Evolutionary conservation across 2,888 invertebrate genomes (phyloP).

Genomic region (Pimpla rufipes): DNA sequence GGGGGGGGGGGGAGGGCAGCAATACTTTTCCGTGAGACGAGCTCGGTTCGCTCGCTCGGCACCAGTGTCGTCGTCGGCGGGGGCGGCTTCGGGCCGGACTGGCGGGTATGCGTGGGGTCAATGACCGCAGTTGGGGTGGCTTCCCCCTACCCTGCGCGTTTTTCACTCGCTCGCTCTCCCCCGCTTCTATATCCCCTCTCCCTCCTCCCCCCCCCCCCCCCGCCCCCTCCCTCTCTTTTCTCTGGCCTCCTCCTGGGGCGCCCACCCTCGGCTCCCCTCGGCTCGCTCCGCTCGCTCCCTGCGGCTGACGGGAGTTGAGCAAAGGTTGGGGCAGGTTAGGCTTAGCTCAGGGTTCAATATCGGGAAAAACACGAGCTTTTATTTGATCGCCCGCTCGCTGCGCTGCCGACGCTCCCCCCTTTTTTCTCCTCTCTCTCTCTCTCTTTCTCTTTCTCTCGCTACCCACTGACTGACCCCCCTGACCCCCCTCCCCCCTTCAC

Average conservation of each 20-base stretch:
- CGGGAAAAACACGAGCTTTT: slow-evolving; percentile 79
- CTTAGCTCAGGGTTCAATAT: slow-evolving; percentile 83
- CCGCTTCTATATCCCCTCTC: slow-evolving; percentile 49
- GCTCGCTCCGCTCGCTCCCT: background rate
- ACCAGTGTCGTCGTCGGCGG: slow-evolving; percentile 81
- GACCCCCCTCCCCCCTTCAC: background rate
- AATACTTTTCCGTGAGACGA: slow-evolving; percentile 83
- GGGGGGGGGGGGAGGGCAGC: too few species aligned
- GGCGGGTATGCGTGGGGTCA: slow-evolving; percentile 82
- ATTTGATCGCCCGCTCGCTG: slow-evolving; percentile 78
- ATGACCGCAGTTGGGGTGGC: slow-evolving; percentile 84
- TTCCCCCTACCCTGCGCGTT: slow-evolving; percentile 77
- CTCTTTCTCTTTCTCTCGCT: slow-evolving; percentile 8
- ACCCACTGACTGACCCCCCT: too few species aligned
- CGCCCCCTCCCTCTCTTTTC: slow-evolving; percentile 54
- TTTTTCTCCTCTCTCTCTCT: slow-evolving; percentile 31
- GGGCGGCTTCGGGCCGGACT: slow-evolving; percentile 80
- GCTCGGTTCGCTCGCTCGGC: slow-evolving; percentile 65
- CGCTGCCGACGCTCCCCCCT: slow-evolving; percentile 16
- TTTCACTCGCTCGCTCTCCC: slow-evolving; percentile 70
- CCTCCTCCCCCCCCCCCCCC: slow-evolving; percentile 48
- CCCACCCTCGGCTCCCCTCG: slow-evolving; percentile 49
- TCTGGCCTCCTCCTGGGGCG: slow-evolving; percentile 64
- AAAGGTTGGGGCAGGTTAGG: slow-evolving; percentile 83
- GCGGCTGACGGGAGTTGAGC: slow-evolving; percentile 55